These are phyloP conservation scores for Erpobdella octoculata DNA, from an alignment of 2,888 invertebrate species.

Conservation along the genomic window DNA sequence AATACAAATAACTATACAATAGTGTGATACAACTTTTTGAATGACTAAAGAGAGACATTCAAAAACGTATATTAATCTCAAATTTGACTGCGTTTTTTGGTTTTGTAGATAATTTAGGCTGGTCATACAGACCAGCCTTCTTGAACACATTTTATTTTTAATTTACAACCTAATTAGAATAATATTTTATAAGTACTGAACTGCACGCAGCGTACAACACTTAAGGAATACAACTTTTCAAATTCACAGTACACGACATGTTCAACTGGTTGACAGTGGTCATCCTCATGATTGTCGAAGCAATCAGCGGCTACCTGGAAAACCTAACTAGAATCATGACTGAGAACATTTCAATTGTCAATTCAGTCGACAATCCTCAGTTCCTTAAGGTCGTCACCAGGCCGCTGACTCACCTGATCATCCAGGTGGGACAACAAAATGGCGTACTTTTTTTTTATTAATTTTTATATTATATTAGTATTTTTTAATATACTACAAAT, in stretches of 20 bases:
- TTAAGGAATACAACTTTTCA: no score
- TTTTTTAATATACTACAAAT: not conserved
- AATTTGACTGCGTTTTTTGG: no score
- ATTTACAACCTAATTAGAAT: no score
- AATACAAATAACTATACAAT: no score
- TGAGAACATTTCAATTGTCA: constrained; percentile 32
- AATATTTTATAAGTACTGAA: no score
- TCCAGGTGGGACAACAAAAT: constrained; percentile 39
- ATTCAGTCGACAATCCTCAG: constrained; percentile 26
- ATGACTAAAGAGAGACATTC: no score
- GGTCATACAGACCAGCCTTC: no score
- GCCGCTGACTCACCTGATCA: constrained; percentile 52
- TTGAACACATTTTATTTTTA: no score
- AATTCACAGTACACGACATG: constrained; percentile 53
- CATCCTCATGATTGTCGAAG: constrained; percentile 55
- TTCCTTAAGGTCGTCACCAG: constrained; percentile 53
- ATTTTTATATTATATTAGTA: not conserved
- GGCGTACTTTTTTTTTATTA: not conserved
- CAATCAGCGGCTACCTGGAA: constrained; percentile 45
- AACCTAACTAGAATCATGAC: constrained; percentile 47
- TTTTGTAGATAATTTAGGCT: no score
- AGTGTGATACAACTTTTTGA: no score
- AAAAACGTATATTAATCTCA: no score
- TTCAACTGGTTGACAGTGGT: constrained; percentile 58
- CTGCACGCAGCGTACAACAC: no score